Evolutionary conservation across 2,888 invertebrate species (phyloP).

Genomic region (Strigamia maritima): DNA sequence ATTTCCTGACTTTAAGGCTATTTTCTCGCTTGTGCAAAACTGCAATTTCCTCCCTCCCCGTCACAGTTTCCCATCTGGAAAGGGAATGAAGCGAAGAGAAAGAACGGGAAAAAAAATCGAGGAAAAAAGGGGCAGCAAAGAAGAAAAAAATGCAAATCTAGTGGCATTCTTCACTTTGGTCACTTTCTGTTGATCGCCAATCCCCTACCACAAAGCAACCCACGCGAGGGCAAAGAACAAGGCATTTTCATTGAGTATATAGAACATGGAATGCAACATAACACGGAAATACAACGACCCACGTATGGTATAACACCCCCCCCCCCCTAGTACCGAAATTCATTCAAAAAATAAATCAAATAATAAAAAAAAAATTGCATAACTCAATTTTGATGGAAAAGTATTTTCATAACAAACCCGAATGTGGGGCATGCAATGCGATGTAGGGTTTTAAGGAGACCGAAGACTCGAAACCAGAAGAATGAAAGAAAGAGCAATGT

Average conservation of each 20-base stretch:
- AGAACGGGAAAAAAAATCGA: neutral
- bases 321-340: too few relatives aligned
- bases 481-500: neutral
- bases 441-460: neutral
- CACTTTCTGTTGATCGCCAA: slow-evolving; percentile 9
- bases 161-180: slow-evolving; percentile 15
- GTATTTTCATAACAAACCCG: too few relatives aligned
- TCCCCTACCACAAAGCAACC: neutral
- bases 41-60: slow-evolving; percentile 16
- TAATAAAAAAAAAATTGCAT: slow-evolving; percentile 5
- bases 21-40: slow-evolving; percentile 11
- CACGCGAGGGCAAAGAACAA: neutral
- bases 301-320: neutral
- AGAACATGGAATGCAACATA: neutral
- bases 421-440: too few relatives aligned
- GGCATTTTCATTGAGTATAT: neutral
- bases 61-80: slow-evolving; percentile 12
- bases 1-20: slow-evolving; percentile 27
- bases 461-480: neutral
- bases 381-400: neutral
- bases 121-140: neutral
- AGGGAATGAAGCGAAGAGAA: slow-evolving; percentile 8
- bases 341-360: neutral
- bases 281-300: neutral
- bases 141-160: slow-evolving; percentile 14